Evolutionary conservation across 2,888 invertebrate species (phyloP).

Genomic region (Siphlonurus alternatus): DNA sequence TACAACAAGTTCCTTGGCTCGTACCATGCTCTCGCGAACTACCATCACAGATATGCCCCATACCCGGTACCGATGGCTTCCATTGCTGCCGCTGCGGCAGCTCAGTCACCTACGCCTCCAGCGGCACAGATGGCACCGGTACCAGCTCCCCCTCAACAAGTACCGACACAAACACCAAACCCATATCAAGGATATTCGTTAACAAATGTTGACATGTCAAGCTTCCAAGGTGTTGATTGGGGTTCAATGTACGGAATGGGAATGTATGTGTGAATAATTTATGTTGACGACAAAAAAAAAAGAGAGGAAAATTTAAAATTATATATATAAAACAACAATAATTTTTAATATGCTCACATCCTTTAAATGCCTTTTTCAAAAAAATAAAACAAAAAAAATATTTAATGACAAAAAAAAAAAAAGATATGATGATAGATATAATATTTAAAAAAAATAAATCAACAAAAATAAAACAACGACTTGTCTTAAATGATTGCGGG

Average conservation of each 20-base stretch:
- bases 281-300: too few species aligned
- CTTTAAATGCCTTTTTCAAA: too few species aligned
- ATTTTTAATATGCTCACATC: too few species aligned
- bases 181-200: slow-evolving; percentile 63
- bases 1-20: slow-evolving; percentile 46
- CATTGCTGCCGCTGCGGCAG: slow-evolving; percentile 24
- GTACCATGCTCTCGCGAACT: slow-evolving; percentile 30
- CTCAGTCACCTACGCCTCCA: slow-evolving; percentile 22
- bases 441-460: too few species aligned
- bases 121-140: slow-evolving; percentile 29
- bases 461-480: too few species aligned
- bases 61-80: slow-evolving; percentile 36
- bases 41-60: slow-evolving; percentile 36
- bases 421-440: too few species aligned
- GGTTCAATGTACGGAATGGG: slow-evolving; percentile 82
- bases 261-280: slow-evolving; percentile 68
- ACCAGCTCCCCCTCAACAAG: slow-evolving; percentile 24
- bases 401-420: too few species aligned
- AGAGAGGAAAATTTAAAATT: too few species aligned
- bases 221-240: slow-evolving; percentile 86
- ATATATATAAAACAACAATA: too few species aligned
- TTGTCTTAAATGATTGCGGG: too few species aligned
- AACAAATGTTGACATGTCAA: slow-evolving; percentile 81
- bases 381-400: too few species aligned
- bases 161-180: slow-evolving; percentile 39